A percentile compares a stretch with the other conserved stretches of the same genome.
Evolutionary conservation across 2,888 invertebrate species (phyloP).

Genomic region (Sisyra nigra): DNA sequence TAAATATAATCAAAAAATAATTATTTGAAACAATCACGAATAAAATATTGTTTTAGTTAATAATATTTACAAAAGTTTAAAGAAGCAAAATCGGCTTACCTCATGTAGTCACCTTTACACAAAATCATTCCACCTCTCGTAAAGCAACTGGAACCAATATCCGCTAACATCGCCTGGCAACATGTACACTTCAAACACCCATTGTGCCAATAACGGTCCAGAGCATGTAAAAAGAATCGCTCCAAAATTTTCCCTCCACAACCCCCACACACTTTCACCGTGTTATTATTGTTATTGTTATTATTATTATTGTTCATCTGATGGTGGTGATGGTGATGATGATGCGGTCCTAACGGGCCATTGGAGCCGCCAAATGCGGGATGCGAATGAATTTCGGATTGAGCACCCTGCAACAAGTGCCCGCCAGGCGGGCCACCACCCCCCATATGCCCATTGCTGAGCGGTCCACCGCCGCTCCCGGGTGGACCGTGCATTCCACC

Average conservation of each 20-base stretch:
- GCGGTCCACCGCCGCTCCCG: slow-evolving; percentile 19
- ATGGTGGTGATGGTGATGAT: slow-evolving; percentile 36
- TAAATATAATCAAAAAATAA: no score
- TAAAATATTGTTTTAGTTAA: no score
- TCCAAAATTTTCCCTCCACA: slow-evolving; percentile 87
- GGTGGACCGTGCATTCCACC: slow-evolving; percentile 18
- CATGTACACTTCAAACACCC: slow-evolving; percentile 87
- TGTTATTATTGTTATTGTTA: slow-evolving; percentile 39
- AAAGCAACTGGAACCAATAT: slow-evolving; percentile 84
- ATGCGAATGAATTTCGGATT: slow-evolving; percentile 23
- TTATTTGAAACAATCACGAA: no score
- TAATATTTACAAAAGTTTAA: background rate
- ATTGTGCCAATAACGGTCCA: slow-evolving; percentile 94
- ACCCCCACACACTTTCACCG: slow-evolving; percentile 71
- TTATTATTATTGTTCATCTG: slow-evolving; percentile 28
- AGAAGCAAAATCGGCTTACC: slow-evolving; percentile 41
- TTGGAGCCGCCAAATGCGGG: slow-evolving; percentile 31
- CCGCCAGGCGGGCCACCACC: slow-evolving; percentile 19
- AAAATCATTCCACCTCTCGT: slow-evolving; percentile 87
- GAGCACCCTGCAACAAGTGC: slow-evolving; percentile 15
- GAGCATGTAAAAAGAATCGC: slow-evolving; percentile 77
- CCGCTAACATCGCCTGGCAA: slow-evolving; percentile 78
- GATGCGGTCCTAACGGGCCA: slow-evolving; percentile 31
- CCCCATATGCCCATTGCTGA: slow-evolving; percentile 21
- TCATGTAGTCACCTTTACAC: slow-evolving; percentile 89